These are phyloP conservation scores for Lasioglossum malachurum DNA, from an alignment of 2,888 invertebrate species.

Conservation along the genomic window DNA sequence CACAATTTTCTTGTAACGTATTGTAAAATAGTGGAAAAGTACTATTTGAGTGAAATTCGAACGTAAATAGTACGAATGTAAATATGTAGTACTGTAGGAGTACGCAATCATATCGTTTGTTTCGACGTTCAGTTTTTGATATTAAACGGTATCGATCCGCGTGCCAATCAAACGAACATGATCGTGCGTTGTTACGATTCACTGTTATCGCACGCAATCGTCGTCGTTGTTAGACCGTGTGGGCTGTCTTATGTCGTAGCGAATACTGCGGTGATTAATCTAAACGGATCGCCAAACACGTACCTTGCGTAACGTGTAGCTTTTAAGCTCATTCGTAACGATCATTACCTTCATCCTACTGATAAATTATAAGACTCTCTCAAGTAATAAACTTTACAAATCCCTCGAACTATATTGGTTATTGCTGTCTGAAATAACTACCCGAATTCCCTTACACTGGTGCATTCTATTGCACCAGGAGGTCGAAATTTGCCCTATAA, in stretches of 20 bases:
- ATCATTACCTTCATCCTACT: slow-evolving; percentile 58
- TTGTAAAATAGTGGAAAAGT: not conserved
- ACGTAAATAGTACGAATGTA: slow-evolving; percentile 12
- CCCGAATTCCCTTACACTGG: not conserved
- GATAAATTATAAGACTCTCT: slow-evolving; percentile 51
- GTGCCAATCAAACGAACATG: slow-evolving; percentile 19
- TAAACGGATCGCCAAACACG: slow-evolving; percentile 31
- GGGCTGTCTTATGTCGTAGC: slow-evolving; percentile 24
- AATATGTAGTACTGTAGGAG: slow-evolving; percentile 20
- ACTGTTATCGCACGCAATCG: slow-evolving; percentile 56
- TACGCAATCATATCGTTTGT: slow-evolving; percentile 24
- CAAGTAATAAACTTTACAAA: slow-evolving; percentile 65
- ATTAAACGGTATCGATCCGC: slow-evolving; percentile 9
- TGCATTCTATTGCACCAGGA: not conserved
- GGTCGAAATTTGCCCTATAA: not conserved
- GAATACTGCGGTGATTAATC: slow-evolving; percentile 34
- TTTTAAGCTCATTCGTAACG: slow-evolving; percentile 62
- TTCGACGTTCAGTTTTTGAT: not conserved
- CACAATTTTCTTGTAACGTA: not conserved
- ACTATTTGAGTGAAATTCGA: slow-evolving; percentile 2
- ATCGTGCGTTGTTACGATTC: slow-evolving; percentile 58
- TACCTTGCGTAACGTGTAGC: slow-evolving; percentile 55
- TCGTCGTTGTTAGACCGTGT: slow-evolving; percentile 57
- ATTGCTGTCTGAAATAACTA: not conserved
- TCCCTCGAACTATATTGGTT: not conserved